Conservation (phyloP, 1,140 invertebrate genomes). For the Drosophila albomicans region DNA sequence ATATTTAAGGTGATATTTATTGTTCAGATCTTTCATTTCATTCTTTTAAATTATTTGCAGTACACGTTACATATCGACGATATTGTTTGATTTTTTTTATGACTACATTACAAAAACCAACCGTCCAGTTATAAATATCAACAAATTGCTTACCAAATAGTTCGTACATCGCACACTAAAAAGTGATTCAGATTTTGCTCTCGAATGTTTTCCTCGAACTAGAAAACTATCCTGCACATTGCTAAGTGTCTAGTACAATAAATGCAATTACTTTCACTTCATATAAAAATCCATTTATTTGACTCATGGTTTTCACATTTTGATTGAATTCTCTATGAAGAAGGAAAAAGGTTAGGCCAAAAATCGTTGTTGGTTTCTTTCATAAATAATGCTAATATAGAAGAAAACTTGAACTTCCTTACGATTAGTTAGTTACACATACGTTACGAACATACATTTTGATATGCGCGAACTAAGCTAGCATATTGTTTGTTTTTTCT, state of each 20-base stretch:
- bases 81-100: constrained; percentile 5
- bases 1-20: constrained; percentile 52
- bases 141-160: constrained; percentile 39
- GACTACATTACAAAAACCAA: constrained; percentile 18
- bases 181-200: not conserved
- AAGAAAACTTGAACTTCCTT: constrained; percentile 12
- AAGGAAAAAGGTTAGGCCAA: not conserved
- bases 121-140: constrained; percentile 21
- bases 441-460: constrained; percentile 2
- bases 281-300: constrained; percentile 22
- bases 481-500: constrained; percentile 2
- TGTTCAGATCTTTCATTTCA: constrained; percentile 42
- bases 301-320: constrained; percentile 13
- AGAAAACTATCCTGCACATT: too few relatives aligned
- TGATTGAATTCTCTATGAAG: constrained; percentile 28
- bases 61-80: constrained; percentile 41
- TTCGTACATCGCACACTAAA: not conserved
- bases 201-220: constrained; percentile 4
- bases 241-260: constrained; percentile 12
- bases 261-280: constrained; percentile 27
- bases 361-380: not conserved
- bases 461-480: constrained; percentile 18
- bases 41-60: constrained; percentile 35
- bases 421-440: not conserved
- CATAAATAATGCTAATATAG: not conserved